Percentiles rank a stretch among this genome's conserved stretches.
Evolutionary conservation across 2,888 invertebrate genomes (phyloP).

Genomic region (Biston betularia): DNA sequence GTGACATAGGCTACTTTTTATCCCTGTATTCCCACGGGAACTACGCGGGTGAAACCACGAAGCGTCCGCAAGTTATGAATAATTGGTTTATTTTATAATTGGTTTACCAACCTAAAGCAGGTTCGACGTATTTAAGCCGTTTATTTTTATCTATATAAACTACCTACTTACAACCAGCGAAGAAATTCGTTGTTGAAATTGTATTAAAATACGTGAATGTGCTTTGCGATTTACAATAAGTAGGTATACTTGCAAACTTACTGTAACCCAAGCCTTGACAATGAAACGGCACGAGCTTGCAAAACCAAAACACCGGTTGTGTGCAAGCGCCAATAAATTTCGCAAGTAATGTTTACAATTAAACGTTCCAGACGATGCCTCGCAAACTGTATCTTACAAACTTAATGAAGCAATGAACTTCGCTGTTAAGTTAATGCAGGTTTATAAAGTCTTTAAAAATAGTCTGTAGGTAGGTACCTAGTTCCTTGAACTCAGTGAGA

Average conservation of each 20-base stretch:
- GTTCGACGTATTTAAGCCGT: too few species aligned
- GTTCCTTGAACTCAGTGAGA: constrained; percentile 19
- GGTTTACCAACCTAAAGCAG: too few species aligned
- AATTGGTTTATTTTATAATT: too few species aligned
- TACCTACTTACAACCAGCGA: too few species aligned
- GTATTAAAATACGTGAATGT: neutral
- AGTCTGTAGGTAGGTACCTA: constrained; percentile 18
- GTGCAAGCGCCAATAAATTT: constrained; percentile 28
- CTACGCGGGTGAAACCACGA: too few species aligned
- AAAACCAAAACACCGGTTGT: constrained; percentile 22
- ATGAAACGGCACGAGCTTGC: constrained; percentile 26
- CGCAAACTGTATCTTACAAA: constrained; percentile 34
- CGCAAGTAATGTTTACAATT: constrained; percentile 38
- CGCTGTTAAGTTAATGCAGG: constrained; percentile 35
- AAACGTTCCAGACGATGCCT: constrained; percentile 33
- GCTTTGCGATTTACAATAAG: neutral
- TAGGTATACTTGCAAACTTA: neutral
- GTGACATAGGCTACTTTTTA: too few species aligned
- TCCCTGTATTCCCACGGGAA: too few species aligned
- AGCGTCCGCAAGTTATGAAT: too few species aligned
- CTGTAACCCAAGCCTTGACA: constrained; percentile 32
- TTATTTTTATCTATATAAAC: too few species aligned
- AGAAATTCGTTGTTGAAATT: too few species aligned
- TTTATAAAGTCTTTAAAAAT: constrained; percentile 36
- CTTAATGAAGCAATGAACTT: constrained; percentile 38